These are phyloP conservation scores for Drosophila longiperda DNA, from an alignment of 2,888 invertebrate genomes.

Conservation along the genomic window DNA sequence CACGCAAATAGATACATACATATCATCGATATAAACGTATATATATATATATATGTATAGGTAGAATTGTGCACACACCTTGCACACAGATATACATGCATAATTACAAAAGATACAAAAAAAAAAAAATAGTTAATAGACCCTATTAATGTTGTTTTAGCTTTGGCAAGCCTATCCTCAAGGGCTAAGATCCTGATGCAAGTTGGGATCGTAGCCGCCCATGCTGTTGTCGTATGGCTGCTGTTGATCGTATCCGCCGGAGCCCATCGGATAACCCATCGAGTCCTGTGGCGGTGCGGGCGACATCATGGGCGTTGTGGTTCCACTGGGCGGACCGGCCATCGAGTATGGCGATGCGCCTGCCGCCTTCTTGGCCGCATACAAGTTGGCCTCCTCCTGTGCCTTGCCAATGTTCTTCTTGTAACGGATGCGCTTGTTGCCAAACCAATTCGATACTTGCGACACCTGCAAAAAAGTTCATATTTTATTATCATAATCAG, in stretches of 20 bases:
- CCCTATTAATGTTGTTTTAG: slow-evolving; percentile 24
- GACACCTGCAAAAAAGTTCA: slow-evolving; percentile 78
- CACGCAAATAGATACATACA: slow-evolving; percentile 5
- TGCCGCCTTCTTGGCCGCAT: slow-evolving; percentile 98
- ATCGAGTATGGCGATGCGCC: slow-evolving; percentile 95
- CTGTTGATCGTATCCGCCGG: slow-evolving; percentile 95
- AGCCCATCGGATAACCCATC: slow-evolving; percentile 96
- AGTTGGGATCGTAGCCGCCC: slow-evolving; percentile 94
- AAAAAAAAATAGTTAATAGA: slow-evolving; percentile 20
- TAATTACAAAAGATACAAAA: slow-evolving; percentile 39
- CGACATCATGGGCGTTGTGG: slow-evolving; percentile 97
- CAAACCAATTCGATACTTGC: slow-evolving; percentile 99
- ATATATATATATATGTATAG: slow-evolving; percentile 3
- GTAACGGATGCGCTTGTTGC: slow-evolving; percentile 99
- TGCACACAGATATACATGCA: slow-evolving; percentile 6
- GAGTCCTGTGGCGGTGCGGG: slow-evolving; percentile 96
- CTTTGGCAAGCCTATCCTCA: slow-evolving; percentile 82
- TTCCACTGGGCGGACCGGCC: slow-evolving; percentile 94
- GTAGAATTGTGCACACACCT: slow-evolving; percentile 10
- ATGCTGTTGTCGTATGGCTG: slow-evolving; percentile 95
- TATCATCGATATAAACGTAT: slow-evolving; percentile 1
- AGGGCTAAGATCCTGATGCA: slow-evolving; percentile 94
- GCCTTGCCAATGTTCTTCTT: slow-evolving; percentile 99
- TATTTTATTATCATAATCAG: no score
- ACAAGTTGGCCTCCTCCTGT: slow-evolving; percentile 99